phyloP scores from a whole-genome alignment of 2,888 invertebrate species.

The Patella caerulea region DNA sequence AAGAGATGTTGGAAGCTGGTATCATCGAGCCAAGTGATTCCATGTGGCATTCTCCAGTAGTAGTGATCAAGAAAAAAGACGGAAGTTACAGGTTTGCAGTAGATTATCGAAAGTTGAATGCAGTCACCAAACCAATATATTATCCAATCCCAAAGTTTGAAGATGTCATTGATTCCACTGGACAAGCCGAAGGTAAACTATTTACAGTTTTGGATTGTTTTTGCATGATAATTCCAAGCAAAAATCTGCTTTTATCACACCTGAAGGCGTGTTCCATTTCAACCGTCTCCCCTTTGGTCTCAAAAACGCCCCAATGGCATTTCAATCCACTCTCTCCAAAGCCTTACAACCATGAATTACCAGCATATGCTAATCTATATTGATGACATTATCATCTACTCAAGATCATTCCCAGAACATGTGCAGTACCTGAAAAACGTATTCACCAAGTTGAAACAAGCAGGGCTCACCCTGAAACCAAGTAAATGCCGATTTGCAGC shows the following conservation, averaged over 20 bases:
- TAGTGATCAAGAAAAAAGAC: slow-evolving; percentile 34
- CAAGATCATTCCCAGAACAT: slow-evolving; percentile 33
- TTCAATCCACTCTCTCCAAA: slow-evolving; percentile 34
- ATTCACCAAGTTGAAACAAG: slow-evolving; percentile 31
- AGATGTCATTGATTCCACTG: slow-evolving; percentile 36
- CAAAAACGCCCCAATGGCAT: slow-evolving; percentile 34
- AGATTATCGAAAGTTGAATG: slow-evolving; percentile 36
- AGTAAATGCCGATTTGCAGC: slow-evolving; percentile 40
- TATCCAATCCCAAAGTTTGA: slow-evolving; percentile 37
- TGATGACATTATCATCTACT: slow-evolving; percentile 44
- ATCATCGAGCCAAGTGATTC: slow-evolving; percentile 9
- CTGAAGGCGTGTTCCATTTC: slow-evolving; percentile 34
- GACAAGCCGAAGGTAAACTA: slow-evolving; percentile 23
- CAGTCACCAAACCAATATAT: slow-evolving; percentile 31
- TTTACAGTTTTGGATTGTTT: slow-evolving; percentile 36
- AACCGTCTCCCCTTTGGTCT: slow-evolving; percentile 42
- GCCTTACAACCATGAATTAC: slow-evolving; percentile 38
- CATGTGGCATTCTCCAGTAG: slow-evolving; percentile 38
- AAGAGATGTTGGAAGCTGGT: slow-evolving; percentile 34
- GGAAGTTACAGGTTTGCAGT: slow-evolving; percentile 38
- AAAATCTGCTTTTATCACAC: slow-evolving; percentile 37
- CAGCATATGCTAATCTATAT: slow-evolving; percentile 40
- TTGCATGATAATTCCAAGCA: slow-evolving; percentile 27
- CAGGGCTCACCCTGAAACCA: slow-evolving; percentile 36
- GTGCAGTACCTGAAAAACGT: slow-evolving; percentile 33